These are phyloP conservation scores for Nemurella pictetii DNA, from an alignment of 2,888 invertebrate genomes.

Conservation along the genomic window DNA sequence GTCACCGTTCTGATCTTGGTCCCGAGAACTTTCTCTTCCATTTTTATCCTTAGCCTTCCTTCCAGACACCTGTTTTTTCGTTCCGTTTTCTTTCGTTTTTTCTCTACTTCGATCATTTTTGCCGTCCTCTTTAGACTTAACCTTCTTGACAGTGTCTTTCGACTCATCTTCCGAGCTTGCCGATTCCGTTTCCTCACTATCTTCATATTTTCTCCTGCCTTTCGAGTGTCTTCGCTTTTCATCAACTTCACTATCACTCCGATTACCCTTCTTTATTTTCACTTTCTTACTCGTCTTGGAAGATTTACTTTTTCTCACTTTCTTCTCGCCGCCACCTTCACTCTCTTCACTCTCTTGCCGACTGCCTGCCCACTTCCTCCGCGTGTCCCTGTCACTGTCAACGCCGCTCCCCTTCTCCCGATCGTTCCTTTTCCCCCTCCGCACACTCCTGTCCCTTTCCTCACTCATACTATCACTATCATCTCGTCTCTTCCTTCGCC, in stretches of 20 bases:
- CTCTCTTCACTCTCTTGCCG: constrained; percentile 10
- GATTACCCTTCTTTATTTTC: constrained; percentile 15
- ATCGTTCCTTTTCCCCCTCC: constrained; percentile 38
- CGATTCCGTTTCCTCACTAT: not conserved
- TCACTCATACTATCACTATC: constrained; percentile 16
- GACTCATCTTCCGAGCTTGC: not conserved
- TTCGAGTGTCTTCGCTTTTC: constrained; percentile 29
- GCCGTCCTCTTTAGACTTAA: constrained; percentile 2
- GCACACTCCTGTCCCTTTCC: constrained; percentile 11
- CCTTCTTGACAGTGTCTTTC: constrained; percentile 23
- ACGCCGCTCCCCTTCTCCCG: constrained; percentile 21
- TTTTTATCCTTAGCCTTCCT: not conserved
- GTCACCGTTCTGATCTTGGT: not conserved
- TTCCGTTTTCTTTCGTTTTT: constrained; percentile 21
- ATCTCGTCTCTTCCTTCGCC: not conserved
- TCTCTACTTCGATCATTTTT: constrained; percentile 11
- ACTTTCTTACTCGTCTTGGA: constrained; percentile 10
- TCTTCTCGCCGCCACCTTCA: constrained; percentile 23
- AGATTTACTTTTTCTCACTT: constrained; percentile 17
- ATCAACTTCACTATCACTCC: constrained; percentile 30
- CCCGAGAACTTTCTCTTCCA: not conserved
- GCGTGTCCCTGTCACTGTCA: constrained; percentile 22
- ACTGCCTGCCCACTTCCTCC: constrained; percentile 30
- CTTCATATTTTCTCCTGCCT: constrained; percentile 24
- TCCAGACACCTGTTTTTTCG: not conserved